phyloP scores from a whole-genome alignment of 2,888 invertebrate species.

The Disparrhopalites patrizii region DNA sequence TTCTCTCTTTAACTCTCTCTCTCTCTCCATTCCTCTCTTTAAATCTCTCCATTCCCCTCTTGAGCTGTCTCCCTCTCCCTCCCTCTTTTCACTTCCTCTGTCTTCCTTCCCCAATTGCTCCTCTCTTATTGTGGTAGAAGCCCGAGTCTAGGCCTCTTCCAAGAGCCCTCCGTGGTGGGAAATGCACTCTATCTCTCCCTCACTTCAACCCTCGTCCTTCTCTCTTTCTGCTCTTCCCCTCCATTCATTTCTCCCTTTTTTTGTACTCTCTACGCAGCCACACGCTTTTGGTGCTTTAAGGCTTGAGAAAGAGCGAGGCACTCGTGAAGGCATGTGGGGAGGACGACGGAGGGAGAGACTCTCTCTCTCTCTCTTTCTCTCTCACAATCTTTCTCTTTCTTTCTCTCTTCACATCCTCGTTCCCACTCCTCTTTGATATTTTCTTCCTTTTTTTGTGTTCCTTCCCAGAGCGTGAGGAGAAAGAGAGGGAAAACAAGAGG shows the following conservation, averaged over 20 bases:
- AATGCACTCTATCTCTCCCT: neutral
- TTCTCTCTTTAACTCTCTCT: too few relatives aligned
- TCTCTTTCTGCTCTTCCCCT: slow-evolving; percentile 3
- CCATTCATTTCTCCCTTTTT: neutral
- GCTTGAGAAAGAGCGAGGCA: too few relatives aligned
- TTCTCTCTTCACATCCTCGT: slow-evolving; percentile 16
- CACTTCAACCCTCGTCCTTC: neutral
- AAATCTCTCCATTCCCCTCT: too few relatives aligned
- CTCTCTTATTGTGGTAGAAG: too few relatives aligned
- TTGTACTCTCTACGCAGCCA: neutral
- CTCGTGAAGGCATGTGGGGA: slow-evolving; percentile 19
- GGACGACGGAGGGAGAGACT: neutral
- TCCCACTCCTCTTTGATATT: slow-evolving; percentile 26
- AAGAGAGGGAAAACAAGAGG: slow-evolving; percentile 10
- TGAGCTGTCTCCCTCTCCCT: too few relatives aligned
- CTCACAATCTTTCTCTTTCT: slow-evolving; percentile 12
- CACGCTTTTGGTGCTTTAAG: slow-evolving; percentile 2
- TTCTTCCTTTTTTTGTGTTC: slow-evolving; percentile 19
- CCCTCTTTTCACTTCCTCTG: too few relatives aligned
- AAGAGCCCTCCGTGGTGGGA: neutral
- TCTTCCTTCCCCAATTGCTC: too few relatives aligned
- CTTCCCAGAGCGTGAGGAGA: slow-evolving; percentile 19
- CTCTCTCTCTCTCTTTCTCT: slow-evolving; percentile 19
- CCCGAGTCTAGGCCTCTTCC: neutral
- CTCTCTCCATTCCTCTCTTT: too few relatives aligned